Evolutionary conservation across 2,888 invertebrate genomes (phyloP).

Genomic region (Ceramica pisi): DNA sequence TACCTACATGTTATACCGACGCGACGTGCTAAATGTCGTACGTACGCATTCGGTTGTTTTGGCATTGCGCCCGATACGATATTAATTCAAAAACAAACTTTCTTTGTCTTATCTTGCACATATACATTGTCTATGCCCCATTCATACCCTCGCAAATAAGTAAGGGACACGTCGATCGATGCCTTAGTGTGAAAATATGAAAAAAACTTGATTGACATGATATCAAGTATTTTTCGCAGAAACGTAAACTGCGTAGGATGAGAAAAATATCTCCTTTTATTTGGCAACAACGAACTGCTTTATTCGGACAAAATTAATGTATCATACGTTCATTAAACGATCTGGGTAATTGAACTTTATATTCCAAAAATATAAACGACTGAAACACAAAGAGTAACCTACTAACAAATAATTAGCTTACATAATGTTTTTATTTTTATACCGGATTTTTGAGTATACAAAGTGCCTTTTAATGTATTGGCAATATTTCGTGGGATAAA

Average conservation of each 20-base stretch:
- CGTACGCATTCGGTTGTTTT: conserved; percentile 61
- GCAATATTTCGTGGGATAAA: neutral
- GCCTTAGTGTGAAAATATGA: conserved; percentile 26
- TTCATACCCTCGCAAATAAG: conserved; percentile 15
- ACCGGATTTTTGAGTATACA: neutral
- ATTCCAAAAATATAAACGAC: neutral
- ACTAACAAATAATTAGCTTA: neutral
- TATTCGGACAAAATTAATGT: conserved; percentile 10
- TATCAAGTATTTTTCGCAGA: neutral
- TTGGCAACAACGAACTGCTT: conserved; percentile 14
- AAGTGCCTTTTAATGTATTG: neutral
- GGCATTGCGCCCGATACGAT: conserved; percentile 66
- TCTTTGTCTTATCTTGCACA: conserved; percentile 66
- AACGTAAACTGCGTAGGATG: neutral
- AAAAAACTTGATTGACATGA: neutral
- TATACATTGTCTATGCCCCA: conserved; percentile 49
- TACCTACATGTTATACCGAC: conserved; percentile 12
- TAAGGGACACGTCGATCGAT: neutral
- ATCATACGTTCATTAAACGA: neutral
- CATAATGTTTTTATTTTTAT: neutral
- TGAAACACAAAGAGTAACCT: no score
- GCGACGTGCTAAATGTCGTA: conserved; percentile 24
- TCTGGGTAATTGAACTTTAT: neutral
- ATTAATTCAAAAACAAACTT: conserved; percentile 70
- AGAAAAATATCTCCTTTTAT: neutral